Conservation (phyloP, 2,113 vertebrate genomes). For the Chiloscyllium plagiosum region DNA sequence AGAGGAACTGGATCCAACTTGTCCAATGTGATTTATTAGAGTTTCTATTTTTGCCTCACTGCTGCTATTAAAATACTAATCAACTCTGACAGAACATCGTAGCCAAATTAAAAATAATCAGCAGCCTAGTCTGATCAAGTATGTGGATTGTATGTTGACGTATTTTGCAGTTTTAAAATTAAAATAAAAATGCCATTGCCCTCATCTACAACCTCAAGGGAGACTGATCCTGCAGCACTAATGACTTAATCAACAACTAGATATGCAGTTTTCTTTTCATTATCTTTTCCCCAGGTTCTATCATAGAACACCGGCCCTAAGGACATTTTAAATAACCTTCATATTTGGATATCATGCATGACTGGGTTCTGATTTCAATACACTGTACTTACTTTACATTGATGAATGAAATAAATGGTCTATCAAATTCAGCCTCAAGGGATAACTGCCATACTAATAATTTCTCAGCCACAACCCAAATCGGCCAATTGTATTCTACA, state of each 20-base stretch:
- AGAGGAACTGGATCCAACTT: neutral
- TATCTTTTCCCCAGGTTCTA: conserved; percentile 3
- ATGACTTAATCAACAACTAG: conserved; percentile 24
- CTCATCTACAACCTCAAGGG: neutral
- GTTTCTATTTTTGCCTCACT: conserved; percentile 13
- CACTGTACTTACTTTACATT: neutral
- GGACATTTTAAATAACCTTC: conserved; percentile 25
- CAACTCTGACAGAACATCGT: neutral
- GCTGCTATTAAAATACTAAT: neutral
- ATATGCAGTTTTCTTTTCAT: conserved; percentile 25
- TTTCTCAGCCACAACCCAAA: neutral
- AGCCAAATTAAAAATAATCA: neutral
- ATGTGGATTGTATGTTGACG: neutral
- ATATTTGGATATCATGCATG: conserved; percentile 15
- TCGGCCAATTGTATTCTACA: neutral
- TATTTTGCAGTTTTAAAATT: conserved; percentile 17
- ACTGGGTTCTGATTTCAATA: conserved; percentile 15
- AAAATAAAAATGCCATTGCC: neutral
- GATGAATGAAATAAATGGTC: neutral
- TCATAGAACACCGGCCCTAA: neutral
- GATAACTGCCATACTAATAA: neutral
- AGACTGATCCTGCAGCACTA: neutral
- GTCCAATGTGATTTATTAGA: neutral
- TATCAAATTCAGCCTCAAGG: conserved; percentile 1
- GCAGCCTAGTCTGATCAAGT: neutral